phyloP scores from a whole-genome alignment of 2,113 vertebrate species.

The Bubalus kerabau region DNA sequence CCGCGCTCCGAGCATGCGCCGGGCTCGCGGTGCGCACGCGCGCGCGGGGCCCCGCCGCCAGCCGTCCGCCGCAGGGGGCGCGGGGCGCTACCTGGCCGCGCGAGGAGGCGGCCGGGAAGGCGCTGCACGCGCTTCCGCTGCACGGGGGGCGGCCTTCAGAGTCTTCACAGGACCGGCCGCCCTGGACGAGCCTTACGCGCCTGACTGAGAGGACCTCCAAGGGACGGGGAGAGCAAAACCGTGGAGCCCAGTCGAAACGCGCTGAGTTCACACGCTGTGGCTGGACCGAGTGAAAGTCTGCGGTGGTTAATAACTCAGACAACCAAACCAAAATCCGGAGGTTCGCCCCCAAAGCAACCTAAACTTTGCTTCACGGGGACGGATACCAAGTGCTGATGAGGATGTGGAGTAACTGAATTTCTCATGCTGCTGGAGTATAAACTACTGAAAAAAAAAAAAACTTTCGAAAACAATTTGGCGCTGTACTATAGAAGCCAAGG shows the following conservation, averaged over 20 bases:
- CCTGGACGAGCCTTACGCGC: not conserved
- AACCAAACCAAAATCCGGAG: not conserved
- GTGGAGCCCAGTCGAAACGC: not conserved
- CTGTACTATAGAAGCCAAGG: not conserved
- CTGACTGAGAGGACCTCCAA: not conserved
- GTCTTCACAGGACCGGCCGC: not conserved
- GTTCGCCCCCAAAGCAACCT: not conserved
- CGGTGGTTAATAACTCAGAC: not conserved
- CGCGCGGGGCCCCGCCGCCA: not conserved
- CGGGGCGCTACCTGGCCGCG: fast-evolving
- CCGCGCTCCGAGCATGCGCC: conserved; percentile 59
- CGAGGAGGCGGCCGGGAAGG: not conserved
- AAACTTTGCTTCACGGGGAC: not conserved
- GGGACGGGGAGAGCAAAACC: not conserved
- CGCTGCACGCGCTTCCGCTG: not conserved
- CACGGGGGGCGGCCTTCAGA: not conserved
- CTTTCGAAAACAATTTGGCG: not conserved
- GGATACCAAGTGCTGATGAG: not conserved
- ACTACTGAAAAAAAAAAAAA: not conserved
- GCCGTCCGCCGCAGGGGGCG: not conserved
- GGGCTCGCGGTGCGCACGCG: conserved; percentile 41
- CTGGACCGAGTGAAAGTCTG: not conserved
- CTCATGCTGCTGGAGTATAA: not conserved
- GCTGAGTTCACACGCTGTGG: not conserved
- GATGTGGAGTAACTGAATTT: not conserved